Evolutionary conservation across 2,888 invertebrate species (phyloP).

Genomic region (Ophonus ardosiacus): DNA sequence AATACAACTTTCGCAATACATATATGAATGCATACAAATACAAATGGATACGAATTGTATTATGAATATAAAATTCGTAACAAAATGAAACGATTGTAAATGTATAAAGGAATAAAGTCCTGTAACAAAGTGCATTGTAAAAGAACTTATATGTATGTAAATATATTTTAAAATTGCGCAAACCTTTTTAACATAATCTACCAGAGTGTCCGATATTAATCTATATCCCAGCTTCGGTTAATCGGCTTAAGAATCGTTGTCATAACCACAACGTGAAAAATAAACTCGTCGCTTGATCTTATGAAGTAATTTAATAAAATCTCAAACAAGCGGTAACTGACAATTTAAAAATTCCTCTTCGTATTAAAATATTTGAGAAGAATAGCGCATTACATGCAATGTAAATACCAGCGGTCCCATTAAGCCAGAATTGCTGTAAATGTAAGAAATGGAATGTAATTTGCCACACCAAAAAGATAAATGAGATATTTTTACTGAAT

Average conservation of each 20-base stretch:
- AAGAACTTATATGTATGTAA: neutral
- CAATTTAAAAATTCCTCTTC: slow-evolving; percentile 47
- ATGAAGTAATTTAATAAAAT: slow-evolving; percentile 46
- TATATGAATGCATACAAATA: neutral
- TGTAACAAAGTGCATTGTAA: neutral
- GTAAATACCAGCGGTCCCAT: slow-evolving; percentile 30
- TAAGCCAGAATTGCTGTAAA: slow-evolving; percentile 45
- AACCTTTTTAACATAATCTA: neutral
- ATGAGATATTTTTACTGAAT: slow-evolving; percentile 51
- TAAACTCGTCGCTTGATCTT: neutral
- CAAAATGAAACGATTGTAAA: neutral
- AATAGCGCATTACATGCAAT: slow-evolving; percentile 10
- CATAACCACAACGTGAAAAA: neutral
- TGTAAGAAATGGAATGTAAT: slow-evolving; percentile 55
- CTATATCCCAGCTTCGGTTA: neutral
- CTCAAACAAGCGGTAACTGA: slow-evolving; percentile 25
- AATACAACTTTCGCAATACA: neutral
- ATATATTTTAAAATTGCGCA: neutral
- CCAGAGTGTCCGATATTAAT: neutral
- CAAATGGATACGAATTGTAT: neutral
- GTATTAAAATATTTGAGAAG: slow-evolving; percentile 36
- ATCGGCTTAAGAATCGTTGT: slow-evolving; percentile 13
- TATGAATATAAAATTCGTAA: neutral
- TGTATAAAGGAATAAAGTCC: neutral
- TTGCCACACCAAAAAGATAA: slow-evolving; percentile 50